phyloP scores from a whole-genome alignment of 2,113 vertebrate species.

The Odocoileus virginianus region DNA sequence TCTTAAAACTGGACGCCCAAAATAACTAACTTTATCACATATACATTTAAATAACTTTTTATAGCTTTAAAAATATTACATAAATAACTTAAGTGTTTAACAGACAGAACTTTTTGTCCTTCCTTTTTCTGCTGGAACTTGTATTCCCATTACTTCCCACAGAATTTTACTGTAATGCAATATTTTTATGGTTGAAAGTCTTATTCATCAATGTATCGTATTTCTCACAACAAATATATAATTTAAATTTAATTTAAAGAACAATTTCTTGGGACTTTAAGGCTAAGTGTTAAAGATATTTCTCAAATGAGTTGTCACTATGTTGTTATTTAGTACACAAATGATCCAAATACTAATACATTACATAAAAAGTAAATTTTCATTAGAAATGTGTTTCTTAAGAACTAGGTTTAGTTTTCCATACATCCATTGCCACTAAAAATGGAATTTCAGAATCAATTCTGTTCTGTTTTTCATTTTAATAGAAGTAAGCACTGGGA shows the following conservation, averaged over 20 bases:
- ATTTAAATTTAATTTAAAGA: neutral
- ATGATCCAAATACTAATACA: neutral
- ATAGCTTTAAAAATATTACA: neutral
- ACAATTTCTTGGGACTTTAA: neutral
- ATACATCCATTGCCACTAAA: neutral
- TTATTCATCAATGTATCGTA: neutral
- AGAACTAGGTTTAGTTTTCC: neutral
- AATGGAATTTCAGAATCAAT: neutral
- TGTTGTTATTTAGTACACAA: neutral
- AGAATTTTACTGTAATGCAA: neutral
- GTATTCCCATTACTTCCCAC: neutral
- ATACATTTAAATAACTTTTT: neutral
- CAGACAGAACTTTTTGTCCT: neutral
- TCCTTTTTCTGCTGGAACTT: neutral
- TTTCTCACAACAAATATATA: neutral
- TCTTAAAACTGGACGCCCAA: neutral
- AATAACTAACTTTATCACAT: neutral
- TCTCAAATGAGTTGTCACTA: neutral
- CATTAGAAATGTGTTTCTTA: neutral
- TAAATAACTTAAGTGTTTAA: neutral
- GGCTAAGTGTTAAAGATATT: neutral
- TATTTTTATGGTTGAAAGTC: neutral
- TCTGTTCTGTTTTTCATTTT: neutral
- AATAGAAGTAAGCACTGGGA: neutral
- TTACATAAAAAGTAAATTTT: neutral